phyloP scores from a whole-genome alignment of 2,113 vertebrate genomes.

The Cettia cetti region DNA sequence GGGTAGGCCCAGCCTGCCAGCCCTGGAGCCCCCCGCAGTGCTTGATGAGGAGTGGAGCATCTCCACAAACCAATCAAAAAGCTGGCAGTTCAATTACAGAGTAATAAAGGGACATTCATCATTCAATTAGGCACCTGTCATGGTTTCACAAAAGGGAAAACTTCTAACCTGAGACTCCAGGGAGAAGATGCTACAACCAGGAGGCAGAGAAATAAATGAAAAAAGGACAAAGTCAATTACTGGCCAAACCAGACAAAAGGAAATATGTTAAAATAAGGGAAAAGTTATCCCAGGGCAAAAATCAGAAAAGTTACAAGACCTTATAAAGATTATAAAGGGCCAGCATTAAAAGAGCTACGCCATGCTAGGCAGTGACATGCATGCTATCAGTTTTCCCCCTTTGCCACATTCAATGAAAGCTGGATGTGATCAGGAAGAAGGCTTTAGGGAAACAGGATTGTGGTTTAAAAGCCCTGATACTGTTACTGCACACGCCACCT shows the following conservation, averaged over 20 bases:
- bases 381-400: slow-evolving; percentile 9
- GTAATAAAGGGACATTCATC: slow-evolving; percentile 99
- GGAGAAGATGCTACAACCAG: slow-evolving; percentile 78
- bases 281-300: slow-evolving; percentile 70
- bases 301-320: slow-evolving; percentile 55
- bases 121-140: slow-evolving; percentile 99
- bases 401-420: slow-evolving; percentile 20
- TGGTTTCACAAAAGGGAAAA: slow-evolving; percentile 86
- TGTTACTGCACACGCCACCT: not conserved
- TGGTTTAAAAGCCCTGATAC: not conserved
- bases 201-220: slow-evolving; percentile 77
- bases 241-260: slow-evolving; percentile 67
- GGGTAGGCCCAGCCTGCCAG: slow-evolving; percentile 83
- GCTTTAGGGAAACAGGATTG: not conserved
- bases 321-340: slow-evolving; percentile 43
- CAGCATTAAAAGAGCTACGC: slow-evolving; percentile 59
- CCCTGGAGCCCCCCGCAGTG: slow-evolving; percentile 71
- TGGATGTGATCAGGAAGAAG: not conserved
- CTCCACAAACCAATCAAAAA: slow-evolving; percentile 85
- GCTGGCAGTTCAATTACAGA: slow-evolving; percentile 92
- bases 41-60: slow-evolving; percentile 77
- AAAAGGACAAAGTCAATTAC: slow-evolving; percentile 81
- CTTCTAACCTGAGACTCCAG: slow-evolving; percentile 81
- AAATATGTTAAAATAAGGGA: slow-evolving; percentile 65
- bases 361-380: not conserved